Conservation (phyloP, 2,797 vertebrate species). For the Thamnophis elegans region DNA sequence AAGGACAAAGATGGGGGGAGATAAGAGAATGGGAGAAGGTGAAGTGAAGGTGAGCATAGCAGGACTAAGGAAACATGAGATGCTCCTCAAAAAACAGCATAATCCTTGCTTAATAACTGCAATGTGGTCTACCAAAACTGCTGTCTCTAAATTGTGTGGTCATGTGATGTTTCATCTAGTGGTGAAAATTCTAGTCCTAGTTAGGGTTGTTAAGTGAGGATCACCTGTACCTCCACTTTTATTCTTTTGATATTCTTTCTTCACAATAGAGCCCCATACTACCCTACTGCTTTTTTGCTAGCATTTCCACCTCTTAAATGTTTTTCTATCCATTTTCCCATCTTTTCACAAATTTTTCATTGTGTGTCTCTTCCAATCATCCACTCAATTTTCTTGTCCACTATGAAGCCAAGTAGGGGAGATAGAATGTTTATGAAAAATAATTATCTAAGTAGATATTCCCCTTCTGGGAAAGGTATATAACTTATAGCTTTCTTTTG, state of each 20-base stretch:
- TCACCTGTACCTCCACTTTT: background rate
- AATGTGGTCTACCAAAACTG: background rate
- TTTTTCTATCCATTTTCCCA: background rate
- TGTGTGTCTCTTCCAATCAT: background rate
- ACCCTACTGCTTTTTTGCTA: background rate
- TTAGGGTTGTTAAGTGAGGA: background rate
- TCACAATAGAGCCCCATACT: background rate
- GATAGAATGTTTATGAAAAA: background rate
- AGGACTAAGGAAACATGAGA: background rate
- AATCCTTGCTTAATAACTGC: background rate
- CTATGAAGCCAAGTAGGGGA: background rate
- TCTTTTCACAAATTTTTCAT: background rate
- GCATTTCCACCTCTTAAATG: background rate
- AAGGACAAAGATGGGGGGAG: background rate
- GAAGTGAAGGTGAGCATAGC: background rate
- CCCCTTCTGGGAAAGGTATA: background rate
- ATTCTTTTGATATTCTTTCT: background rate
- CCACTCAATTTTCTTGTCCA: background rate
- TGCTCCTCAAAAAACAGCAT: background rate
- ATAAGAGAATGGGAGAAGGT: background rate
- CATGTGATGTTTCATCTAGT: background rate
- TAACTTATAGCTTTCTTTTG: background rate
- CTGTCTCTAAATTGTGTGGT: too few relatives aligned
- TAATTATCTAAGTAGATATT: background rate
- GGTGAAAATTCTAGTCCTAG: background rate